These are phyloP conservation scores for Amphiprion clarkii DNA, from an alignment of 2,797 vertebrate genomes.

Conservation along the genomic window DNA sequence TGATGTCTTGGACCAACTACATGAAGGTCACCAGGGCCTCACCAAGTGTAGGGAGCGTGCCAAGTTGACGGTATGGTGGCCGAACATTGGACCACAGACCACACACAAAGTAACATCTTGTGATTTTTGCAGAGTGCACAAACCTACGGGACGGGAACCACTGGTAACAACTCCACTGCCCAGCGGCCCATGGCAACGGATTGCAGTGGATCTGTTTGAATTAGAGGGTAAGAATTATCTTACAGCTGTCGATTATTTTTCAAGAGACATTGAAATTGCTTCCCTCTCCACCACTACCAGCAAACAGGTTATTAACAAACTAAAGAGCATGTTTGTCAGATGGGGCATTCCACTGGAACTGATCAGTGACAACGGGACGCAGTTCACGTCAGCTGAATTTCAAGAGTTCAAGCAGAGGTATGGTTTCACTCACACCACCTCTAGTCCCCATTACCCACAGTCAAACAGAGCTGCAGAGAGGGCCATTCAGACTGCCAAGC, in stretches of 20 bases:
- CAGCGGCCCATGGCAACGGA: too few species aligned
- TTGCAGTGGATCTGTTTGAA: too few species aligned
- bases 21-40: neutral
- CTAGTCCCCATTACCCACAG: neutral
- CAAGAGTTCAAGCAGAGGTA: neutral
- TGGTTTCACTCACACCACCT: neutral
- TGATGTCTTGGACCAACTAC: neutral
- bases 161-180: too few species aligned
- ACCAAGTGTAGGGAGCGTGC: neutral
- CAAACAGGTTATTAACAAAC: neutral
- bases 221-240: too few species aligned
- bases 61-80: neutral
- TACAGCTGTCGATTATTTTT: neutral
- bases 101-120: too few species aligned
- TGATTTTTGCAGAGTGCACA: too few species aligned
- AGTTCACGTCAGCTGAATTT: neutral
- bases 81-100: too few species aligned
- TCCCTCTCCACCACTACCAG: neutral
- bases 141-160: too few species aligned
- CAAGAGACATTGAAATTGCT: neutral
- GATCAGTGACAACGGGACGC: neutral
- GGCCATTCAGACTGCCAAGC: too few species aligned
- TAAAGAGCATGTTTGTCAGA: neutral
- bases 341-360: neutral
- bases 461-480: too few species aligned